Evolutionary conservation across 2,888 invertebrate genomes (phyloP).

Genomic region (Amiota mariae): DNA sequence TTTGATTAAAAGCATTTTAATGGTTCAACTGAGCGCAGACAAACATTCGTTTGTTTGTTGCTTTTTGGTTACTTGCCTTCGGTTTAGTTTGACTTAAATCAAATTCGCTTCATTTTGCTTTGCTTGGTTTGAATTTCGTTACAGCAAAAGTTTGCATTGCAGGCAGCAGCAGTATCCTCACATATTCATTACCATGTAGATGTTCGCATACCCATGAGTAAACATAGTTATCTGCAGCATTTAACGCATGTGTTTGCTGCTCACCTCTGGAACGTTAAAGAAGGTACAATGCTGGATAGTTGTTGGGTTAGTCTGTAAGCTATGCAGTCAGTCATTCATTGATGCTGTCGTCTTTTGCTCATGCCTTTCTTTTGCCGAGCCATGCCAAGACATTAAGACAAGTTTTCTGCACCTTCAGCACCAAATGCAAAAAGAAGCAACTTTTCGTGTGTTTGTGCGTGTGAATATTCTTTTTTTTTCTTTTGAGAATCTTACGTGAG

Average conservation of each 20-base stretch:
- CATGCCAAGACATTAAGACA: conserved; percentile 55
- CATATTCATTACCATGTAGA: no score
- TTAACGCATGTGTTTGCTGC: conserved; percentile 62
- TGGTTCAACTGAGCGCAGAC: conserved; percentile 54
- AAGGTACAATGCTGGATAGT: conserved; percentile 22
- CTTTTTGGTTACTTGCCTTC: conserved; percentile 18
- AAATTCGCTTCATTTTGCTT: not conserved
- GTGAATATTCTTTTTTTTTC: not conserved
- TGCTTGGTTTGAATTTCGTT: not conserved
- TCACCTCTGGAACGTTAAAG: conserved; percentile 26
- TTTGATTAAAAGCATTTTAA: conserved; percentile 68
- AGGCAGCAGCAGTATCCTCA: conserved; percentile 40
- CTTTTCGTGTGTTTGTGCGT: not conserved
- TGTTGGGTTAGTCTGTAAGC: conserved; percentile 22
- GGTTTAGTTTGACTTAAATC: not conserved
- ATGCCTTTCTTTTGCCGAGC: conserved; percentile 52
- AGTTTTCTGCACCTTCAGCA: conserved; percentile 29
- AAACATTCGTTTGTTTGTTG: conserved; percentile 46
- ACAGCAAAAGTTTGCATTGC: conserved; percentile 54
- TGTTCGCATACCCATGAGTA: conserved; percentile 7
- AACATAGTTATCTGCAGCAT: conserved; percentile 46
- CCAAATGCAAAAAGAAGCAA: conserved; percentile 1
- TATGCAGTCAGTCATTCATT: conserved; percentile 28
- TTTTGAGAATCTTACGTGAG: conserved; percentile 17
- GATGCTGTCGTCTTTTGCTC: conserved; percentile 35